Evolutionary conservation across 2,888 invertebrate genomes (phyloP), one percentile per base, ranked within the genome.

Genomic region (Alentia gelatinosa): DNA sequence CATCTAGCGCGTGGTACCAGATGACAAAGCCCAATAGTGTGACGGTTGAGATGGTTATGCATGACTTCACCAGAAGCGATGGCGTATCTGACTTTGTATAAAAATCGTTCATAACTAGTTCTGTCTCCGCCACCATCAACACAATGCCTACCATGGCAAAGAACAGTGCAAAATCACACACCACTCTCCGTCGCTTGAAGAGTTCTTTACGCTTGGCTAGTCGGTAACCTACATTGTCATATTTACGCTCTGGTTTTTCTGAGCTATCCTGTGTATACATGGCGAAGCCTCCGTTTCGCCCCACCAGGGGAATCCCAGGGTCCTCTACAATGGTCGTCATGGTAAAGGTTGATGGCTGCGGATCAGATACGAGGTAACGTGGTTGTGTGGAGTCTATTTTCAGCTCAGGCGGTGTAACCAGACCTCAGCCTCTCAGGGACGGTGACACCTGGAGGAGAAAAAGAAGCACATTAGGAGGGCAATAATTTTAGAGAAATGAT

Each of bases 51-150:
- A 94, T 93, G n/a, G 95, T 95, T 47, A 95, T 94, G 56, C 93
- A 93, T 91, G 94, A 93, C 92, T 95, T 96, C 63, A 95, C 91
- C 15, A 95, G 90, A 86, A 94, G 92, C 0, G 95, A 95, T 15
- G 91, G 89, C 23, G 93, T 91, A 4, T 94, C 89, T 15, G 93
- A 92, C 9, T 92, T 89, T 12, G 83, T 91, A 90, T 94, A 93
- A 39, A 94, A 84, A 39, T 92, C 90, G 9, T 94, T 94, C 33
- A 94, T 93, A 4, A 93, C 92, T 19, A 96, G 92, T 91, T 96
- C 96, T 0, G 95, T 95, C 92, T 96, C 95, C 4, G 95, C 74
- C 5, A 96, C 93, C 95, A 96, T 96, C 19, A 96, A 91, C 9
- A 94, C 91, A 30, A 96, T 95, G 9, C 96, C 96, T 42, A 94